phyloP scores from a whole-genome alignment of 2,888 invertebrate genomes.

The Rhopalosiphum nymphaeae region DNA sequence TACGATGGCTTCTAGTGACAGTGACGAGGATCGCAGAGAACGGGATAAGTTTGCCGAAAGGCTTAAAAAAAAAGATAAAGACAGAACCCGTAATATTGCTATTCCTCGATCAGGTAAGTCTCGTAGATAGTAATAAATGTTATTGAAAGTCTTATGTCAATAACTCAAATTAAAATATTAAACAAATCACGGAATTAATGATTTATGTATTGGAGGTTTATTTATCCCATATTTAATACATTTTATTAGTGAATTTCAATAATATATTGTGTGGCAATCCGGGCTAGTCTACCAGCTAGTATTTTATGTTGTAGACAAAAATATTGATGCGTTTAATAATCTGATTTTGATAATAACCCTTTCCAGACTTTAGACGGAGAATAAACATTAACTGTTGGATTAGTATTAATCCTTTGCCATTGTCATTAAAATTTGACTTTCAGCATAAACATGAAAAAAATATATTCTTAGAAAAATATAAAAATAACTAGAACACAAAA shows the following conservation, averaged over 20 bases:
- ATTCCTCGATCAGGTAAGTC: conserved; percentile 70
- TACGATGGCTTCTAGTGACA: conserved; percentile 68
- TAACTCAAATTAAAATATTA: neutral
- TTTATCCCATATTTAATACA: neutral
- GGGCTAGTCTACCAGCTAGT: neutral
- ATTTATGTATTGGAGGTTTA: neutral
- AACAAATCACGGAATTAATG: neutral
- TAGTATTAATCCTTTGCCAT: neutral
- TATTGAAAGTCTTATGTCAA: neutral
- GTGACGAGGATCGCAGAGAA: conserved; percentile 88
- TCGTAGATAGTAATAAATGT: neutral
- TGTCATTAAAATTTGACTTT: neutral
- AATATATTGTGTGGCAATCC: neutral
- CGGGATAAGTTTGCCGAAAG: conserved; percentile 94
- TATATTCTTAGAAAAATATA: neutral
- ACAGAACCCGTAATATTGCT: conserved; percentile 84
- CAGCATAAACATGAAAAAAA: neutral
- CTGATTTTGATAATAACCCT: neutral
- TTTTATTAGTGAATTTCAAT: neutral
- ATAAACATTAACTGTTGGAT: neutral
- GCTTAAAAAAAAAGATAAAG: conserved; percentile 89
- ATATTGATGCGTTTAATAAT: neutral
- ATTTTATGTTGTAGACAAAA: neutral
- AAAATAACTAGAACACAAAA: too few species aligned
- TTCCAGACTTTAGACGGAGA: neutral